Conservation (phyloP, 2,797 vertebrate genomes). For the Spinibarbus caldwelli region DNA sequence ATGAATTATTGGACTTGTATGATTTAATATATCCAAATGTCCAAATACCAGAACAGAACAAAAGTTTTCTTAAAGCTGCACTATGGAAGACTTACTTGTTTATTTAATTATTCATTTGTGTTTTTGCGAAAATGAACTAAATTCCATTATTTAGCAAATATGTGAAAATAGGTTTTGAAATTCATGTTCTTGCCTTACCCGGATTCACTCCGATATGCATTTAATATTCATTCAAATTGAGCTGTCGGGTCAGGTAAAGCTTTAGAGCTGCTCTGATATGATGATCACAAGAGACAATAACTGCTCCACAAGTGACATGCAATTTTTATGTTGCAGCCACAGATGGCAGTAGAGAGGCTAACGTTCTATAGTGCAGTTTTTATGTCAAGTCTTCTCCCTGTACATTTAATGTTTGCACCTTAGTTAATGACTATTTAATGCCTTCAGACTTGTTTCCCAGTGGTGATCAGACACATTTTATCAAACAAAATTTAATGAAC, state of each 20-base stretch:
- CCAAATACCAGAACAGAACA: not conserved
- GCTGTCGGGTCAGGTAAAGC: not conserved
- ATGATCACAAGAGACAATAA: not conserved
- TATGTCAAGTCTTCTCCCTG: not conserved
- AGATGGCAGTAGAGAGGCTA: not conserved
- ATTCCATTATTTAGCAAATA: too few species aligned
- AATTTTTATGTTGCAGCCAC: not conserved
- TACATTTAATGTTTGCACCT: not conserved
- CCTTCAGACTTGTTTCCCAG: not conserved
- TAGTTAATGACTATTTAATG: not conserved
- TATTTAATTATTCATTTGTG: too few species aligned
- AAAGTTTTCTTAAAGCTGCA: conserved; percentile 4
- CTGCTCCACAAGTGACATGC: not conserved
- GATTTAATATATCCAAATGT: not conserved
- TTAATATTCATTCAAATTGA: not conserved
- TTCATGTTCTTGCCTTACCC: not conserved
- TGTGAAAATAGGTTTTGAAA: too few species aligned
- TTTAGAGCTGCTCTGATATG: not conserved
- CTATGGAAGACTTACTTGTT: not conserved
- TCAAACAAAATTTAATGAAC: not conserved
- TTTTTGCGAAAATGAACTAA: too few species aligned
- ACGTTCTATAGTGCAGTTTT: not conserved
- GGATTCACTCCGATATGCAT: not conserved
- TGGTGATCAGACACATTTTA: not conserved
- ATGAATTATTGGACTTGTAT: not conserved